Evolutionary conservation across 1,140 invertebrate genomes (phyloP).

Genomic region (Meloidogyne floridensis): DNA sequence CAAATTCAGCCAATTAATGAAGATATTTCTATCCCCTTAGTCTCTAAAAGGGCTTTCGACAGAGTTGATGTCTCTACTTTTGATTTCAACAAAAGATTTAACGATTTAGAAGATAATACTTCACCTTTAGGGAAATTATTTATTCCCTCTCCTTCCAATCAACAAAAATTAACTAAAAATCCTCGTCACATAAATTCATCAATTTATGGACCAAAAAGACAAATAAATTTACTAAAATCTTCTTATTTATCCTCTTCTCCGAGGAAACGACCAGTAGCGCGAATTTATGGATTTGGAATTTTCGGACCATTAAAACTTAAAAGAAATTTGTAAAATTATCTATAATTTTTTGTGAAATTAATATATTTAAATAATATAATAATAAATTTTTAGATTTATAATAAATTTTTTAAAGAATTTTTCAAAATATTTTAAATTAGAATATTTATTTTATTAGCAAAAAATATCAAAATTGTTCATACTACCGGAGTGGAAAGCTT

Average conservation of each 20-base stretch:
- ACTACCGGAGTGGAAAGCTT: too few species aligned
- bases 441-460: too few species aligned
- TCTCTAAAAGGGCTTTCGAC: slow-evolving; percentile 23
- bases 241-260: neutral
- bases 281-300: slow-evolving; percentile 17
- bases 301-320: neutral
- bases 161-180: neutral
- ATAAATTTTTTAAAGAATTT: too few species aligned
- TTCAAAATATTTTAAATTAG: too few species aligned
- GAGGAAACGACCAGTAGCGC: neutral
- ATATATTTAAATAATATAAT: too few species aligned
- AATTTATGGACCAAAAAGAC: neutral
- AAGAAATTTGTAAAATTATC: neutral
- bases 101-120: neutral
- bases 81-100: slow-evolving; percentile 27
- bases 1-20: neutral
- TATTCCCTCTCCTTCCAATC: neutral
- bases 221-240: neutral
- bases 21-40: neutral
- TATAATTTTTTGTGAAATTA: too few species aligned
- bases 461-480: too few species aligned
- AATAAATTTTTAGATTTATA: too few species aligned
- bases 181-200: neutral
- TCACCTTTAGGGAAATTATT: slow-evolving; percentile 12
- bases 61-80: slow-evolving; percentile 21